phyloP scores from a whole-genome alignment of 2,797 vertebrate species.

The Parauchenoglanis punctatus region DNA sequence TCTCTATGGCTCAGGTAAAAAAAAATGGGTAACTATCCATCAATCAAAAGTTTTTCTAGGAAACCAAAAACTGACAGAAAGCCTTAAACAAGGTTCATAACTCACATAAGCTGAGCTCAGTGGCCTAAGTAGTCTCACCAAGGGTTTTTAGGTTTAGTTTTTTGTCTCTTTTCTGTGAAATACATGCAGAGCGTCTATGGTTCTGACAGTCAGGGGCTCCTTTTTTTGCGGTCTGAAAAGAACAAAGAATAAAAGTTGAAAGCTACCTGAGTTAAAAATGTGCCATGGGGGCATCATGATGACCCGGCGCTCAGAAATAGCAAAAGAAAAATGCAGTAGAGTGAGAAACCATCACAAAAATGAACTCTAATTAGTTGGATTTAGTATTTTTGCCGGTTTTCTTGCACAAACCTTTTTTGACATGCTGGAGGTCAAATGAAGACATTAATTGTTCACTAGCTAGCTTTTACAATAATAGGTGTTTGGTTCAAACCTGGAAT shows the following conservation, averaged over 20 bases:
- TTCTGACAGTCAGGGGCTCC: neutral
- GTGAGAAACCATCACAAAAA: neutral
- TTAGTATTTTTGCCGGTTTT: neutral
- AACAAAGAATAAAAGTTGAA: slow-evolving; percentile 7
- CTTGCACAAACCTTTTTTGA: neutral
- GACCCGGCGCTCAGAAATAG: neutral
- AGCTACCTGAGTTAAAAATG: neutral
- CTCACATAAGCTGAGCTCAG: neutral
- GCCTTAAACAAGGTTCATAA: neutral
- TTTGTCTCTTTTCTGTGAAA: neutral
- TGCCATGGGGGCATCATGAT: neutral
- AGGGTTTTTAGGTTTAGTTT: neutral
- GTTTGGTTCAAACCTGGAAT: neutral
- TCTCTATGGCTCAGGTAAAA: neutral
- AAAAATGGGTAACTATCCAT: neutral
- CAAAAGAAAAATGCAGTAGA: neutral
- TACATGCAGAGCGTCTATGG: neutral
- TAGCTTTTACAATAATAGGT: neutral
- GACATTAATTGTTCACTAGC: neutral
- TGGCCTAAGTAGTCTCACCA: neutral
- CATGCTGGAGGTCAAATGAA: neutral
- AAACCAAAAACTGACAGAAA: neutral
- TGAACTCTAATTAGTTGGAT: neutral
- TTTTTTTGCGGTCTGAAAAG: neutral
- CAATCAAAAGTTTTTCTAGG: neutral